Base-by-base conservation (phyloP, 2,888 invertebrate species). In the Piscicola geometra region DNA sequence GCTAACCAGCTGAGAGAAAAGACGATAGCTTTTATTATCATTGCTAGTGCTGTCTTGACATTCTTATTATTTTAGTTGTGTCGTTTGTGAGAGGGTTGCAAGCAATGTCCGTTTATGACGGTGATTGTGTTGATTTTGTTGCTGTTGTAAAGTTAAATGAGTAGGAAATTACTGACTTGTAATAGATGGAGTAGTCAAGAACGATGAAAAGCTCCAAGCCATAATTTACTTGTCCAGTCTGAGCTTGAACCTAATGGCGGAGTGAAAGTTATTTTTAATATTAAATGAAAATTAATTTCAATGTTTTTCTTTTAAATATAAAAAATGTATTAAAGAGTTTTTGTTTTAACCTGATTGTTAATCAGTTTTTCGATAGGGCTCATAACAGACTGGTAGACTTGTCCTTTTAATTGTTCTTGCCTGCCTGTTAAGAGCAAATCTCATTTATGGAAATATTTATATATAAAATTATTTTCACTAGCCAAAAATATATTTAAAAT, bases 121-220 rank as follows among this genome's bases (percentile, higher is more conserved):
- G 25, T 64, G 64, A 3, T 15, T 50, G 15, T 50, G n/a, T 50
- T 21, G 52, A n/a, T n/a, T n/a, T n/a, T n/a, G n/a, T n/a, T n/a
- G n/a, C n/a, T n/a, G 1, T 68, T 5, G 3, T 25, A 74, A 25
- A 9, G 47, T 18, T n/a, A 21, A 33, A 15, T 5, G 5, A 18
- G 68, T 2, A 25, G n/a, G 56, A 3, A 30, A 25, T 12, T 18
- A 47, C 75, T 18, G 41, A 78, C 78, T 76, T 78, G 60, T 67
- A 71, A 56, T 67, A 78, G 36, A 77, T 77, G 56, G 77, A 75
- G 50, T 77, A 78, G 75, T 78, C 78, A 30, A 76, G 12, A n/a
- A 76, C 64, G 18, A 76, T 30, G 60, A 78, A 76, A 41, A 77
- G 47, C 69, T 78, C 77, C 1, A 76, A 21, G 18, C 75, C 73